phyloP scores from a whole-genome alignment of 2,888 invertebrate species.

The Papilio elwesi region DNA sequence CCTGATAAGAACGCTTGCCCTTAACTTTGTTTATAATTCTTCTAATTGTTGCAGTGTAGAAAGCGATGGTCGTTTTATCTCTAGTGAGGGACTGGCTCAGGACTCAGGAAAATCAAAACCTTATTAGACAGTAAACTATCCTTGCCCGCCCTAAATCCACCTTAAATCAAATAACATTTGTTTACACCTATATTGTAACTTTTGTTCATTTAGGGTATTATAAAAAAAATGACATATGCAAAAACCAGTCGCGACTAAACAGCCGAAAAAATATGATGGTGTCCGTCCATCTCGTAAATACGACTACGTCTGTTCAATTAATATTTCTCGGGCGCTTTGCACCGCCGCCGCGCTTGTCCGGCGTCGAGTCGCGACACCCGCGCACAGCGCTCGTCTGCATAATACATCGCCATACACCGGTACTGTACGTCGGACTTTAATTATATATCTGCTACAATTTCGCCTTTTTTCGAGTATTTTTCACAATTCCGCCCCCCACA shows the following conservation, averaged over 20 bases:
- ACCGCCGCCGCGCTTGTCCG: slow-evolving; percentile 48
- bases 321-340: slow-evolving; percentile 59
- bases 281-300: slow-evolving; percentile 46
- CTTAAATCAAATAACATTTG: no score
- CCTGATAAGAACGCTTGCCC: no score
- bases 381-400: slow-evolving; percentile 75
- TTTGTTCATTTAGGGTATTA: no score
- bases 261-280: slow-evolving; percentile 50
- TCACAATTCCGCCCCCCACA: slow-evolving; percentile 81
- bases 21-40: no score
- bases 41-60: no score
- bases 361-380: slow-evolving; percentile 68
- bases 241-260: slow-evolving; percentile 46
- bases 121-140: no score
- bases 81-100: no score
- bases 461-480: slow-evolving; percentile 85
- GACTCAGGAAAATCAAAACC: no score
- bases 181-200: no score
- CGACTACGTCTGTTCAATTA: slow-evolving; percentile 59
- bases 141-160: no score
- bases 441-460: slow-evolving; percentile 85
- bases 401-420: slow-evolving; percentile 79
- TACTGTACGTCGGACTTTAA: slow-evolving; percentile 81
- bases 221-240: neutral
- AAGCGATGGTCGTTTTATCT: no score